Evolutionary conservation across 2,888 invertebrate genomes (phyloP).

Genomic region (Phlogophora meticulosa): DNA sequence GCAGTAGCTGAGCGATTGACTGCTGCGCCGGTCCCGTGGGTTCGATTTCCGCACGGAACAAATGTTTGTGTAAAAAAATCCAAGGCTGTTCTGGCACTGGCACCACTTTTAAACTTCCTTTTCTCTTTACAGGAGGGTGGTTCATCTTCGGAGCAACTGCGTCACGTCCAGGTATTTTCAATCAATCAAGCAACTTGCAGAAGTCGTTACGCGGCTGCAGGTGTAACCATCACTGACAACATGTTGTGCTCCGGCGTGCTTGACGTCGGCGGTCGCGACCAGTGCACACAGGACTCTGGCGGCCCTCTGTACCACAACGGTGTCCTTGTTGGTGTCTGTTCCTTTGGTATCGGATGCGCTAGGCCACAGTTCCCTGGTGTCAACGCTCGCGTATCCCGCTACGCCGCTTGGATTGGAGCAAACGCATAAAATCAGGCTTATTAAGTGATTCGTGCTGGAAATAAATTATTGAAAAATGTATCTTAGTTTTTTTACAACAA

Average conservation of each 20-base stretch:
- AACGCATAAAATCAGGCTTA: conserved; percentile 44
- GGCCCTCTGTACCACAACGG: conserved; percentile 77
- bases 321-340: conserved; percentile 76
- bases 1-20: no score
- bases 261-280: conserved; percentile 80
- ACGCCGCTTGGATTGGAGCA: conserved; percentile 34
- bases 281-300: conserved; percentile 79
- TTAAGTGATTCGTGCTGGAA: no score
- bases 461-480: no score
- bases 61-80: no score
- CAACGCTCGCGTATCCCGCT: conserved; percentile 41
- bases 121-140: conserved; percentile 72
- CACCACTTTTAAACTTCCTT: no score
- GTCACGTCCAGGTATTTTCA: conserved; percentile 74
- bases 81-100: no score
- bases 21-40: no score
- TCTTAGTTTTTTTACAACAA: no score
- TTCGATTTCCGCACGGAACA: no score
- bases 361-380: conserved; percentile 70
- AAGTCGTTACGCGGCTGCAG: conserved; percentile 63
- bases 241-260: conserved; percentile 71
- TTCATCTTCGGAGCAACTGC: conserved; percentile 71
- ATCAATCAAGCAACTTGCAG: conserved; percentile 71
- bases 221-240: conserved; percentile 63
- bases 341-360: conserved; percentile 74